These are phyloP conservation scores for Chionis minor DNA, from an alignment of 2,113 vertebrate genomes.

Conservation along the genomic window DNA sequence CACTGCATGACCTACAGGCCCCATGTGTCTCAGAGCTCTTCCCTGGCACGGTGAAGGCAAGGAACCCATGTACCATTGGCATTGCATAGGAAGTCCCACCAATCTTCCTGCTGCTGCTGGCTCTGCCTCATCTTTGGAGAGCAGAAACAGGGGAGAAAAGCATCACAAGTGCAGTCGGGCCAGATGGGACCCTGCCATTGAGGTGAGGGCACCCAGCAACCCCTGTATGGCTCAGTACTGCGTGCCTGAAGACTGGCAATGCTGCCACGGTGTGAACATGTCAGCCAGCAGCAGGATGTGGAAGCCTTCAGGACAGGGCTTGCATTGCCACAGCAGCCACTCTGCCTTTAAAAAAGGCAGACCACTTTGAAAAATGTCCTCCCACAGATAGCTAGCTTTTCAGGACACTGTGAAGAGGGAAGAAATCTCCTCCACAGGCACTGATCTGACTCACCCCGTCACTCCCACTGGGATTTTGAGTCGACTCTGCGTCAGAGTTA, in stretches of 20 bases:
- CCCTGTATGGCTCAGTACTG: accelerated
- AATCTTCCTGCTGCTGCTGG: not conserved
- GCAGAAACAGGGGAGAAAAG: not conserved
- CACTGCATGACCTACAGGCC: not conserved
- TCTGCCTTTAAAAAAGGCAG: not conserved
- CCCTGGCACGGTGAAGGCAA: not conserved
- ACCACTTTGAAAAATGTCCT: not conserved
- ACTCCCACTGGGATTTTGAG: not conserved
- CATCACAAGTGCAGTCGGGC: not conserved
- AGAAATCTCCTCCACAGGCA: not conserved
- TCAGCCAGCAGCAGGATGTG: not conserved
- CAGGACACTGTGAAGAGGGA: not conserved
- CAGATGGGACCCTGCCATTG: not conserved
- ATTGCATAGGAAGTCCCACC: not conserved
- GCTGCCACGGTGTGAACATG: accelerated
- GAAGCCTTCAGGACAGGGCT: not conserved
- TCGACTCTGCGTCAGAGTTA: not conserved
- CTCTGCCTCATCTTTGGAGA: not conserved
- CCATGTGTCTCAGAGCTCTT: not conserved
- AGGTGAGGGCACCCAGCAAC: not conserved
- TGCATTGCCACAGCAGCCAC: accelerated
- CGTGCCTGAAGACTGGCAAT: accelerated
- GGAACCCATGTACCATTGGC: not conserved
- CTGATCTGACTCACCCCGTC: not conserved
- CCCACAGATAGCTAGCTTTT: not conserved